Evolutionary conservation across 2,797 vertebrate genomes (phyloP).

Genomic region (Podarcis siculus): DNA sequence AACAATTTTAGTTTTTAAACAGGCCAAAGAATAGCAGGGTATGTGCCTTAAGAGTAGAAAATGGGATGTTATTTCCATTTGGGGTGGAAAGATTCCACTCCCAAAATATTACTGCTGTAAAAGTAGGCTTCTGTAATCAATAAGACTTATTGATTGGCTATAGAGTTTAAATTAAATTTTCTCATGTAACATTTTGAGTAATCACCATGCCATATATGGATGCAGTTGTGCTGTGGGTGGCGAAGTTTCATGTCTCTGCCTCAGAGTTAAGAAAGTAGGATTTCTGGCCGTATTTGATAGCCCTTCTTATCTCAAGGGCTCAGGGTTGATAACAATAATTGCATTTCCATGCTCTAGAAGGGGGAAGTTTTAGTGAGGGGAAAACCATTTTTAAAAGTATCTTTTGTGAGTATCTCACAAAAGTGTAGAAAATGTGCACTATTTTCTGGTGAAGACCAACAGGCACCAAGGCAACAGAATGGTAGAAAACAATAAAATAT

Average conservation of each 20-base stretch:
- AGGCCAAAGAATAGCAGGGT: conserved; percentile 57
- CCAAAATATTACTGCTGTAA: conserved; percentile 33
- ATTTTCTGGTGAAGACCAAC: background rate
- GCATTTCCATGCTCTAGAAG: background rate
- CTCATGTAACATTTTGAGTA: conserved; percentile 23
- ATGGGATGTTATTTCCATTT: conserved; percentile 59
- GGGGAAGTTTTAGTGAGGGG: no score
- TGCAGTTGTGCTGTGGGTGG: background rate
- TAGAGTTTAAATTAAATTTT: conserved; percentile 52
- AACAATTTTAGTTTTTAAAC: conserved; percentile 57
- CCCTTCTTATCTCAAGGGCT: conserved; percentile 1
- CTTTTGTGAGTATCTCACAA: background rate
- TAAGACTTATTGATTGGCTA: conserved; percentile 39
- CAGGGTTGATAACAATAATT: background rate
- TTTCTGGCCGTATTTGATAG: background rate
- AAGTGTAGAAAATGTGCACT: background rate
- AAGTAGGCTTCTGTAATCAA: conserved; percentile 39
- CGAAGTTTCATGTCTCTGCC: conserved; percentile 39
- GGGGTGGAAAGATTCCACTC: conserved; percentile 25
- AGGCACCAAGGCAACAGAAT: background rate
- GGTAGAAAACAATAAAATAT: conserved; percentile 19
- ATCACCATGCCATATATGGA: background rate
- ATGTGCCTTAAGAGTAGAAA: conserved; percentile 54
- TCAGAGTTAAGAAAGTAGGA: conserved; percentile 16
- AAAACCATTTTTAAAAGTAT: background rate